Evolutionary conservation across 2,888 invertebrate species (phyloP).

Genomic region (Dyspetes luteomarginatus): DNA sequence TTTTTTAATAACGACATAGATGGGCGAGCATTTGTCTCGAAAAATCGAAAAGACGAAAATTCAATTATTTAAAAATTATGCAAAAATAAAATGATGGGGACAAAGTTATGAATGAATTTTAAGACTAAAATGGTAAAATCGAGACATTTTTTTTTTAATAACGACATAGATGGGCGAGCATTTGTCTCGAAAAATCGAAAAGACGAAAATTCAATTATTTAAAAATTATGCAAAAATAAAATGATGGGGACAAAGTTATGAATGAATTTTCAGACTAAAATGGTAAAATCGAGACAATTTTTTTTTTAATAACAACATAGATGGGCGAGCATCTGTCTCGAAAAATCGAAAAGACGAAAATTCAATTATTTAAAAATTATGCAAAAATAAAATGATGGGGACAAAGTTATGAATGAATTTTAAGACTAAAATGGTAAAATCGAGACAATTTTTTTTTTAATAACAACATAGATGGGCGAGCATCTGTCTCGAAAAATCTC

Average conservation of each 20-base stretch:
- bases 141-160: background rate
- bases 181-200: conserved; percentile 44
- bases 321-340: no score
- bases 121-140: background rate
- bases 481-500: conserved; percentile 52
- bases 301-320: no score
- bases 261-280: no score
- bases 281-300: no score
- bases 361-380: conserved; percentile 16
- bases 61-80: conserved; percentile 14
- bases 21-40: no score
- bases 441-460: background rate
- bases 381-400: conserved; percentile 10
- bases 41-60: conserved; percentile 25
- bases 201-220: no score
- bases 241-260: no score
- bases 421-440: background rate
- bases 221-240: no score
- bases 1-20: no score
- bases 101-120: background rate
- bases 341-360: conserved; percentile 24
- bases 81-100: conserved; percentile 8
- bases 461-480: background rate
- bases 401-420: background rate
- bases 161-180: conserved; percentile 8